phyloP scores from a whole-genome alignment of 2,797 vertebrate species.

The Scleropages formosus region DNA sequence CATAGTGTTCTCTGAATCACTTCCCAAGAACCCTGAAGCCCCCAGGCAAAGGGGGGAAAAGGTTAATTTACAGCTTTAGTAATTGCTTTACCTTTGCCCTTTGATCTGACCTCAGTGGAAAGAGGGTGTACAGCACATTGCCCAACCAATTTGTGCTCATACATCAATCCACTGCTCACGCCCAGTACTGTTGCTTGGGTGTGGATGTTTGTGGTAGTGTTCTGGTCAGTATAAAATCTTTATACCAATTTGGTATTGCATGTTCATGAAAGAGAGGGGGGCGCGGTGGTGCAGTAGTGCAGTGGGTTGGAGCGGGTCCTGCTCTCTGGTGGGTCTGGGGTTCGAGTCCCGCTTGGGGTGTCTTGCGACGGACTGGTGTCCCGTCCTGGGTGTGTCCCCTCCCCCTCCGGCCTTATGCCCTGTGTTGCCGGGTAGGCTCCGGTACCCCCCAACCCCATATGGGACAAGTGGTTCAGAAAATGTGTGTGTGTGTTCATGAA shows the following conservation, averaged over 20 bases:
- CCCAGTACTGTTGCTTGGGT: neutral
- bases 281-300: too few species aligned
- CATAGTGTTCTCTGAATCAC: neutral
- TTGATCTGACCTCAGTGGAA: neutral
- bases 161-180: neutral
- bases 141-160: neutral
- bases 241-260: neutral
- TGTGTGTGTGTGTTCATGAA: too few species aligned
- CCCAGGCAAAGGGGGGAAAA: neutral
- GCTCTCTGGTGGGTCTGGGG: too few species aligned
- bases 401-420: too few species aligned
- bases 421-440: too few species aligned
- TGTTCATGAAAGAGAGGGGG: too few species aligned
- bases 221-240: neutral
- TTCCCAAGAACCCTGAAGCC: neutral
- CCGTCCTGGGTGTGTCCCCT: too few species aligned
- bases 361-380: too few species aligned
- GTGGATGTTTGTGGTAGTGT: neutral
- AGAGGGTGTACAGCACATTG: slow-evolving; percentile 14
- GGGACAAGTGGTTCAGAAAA: too few species aligned
- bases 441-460: too few species aligned
- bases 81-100: slow-evolving; percentile 24
- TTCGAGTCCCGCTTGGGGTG: too few species aligned
- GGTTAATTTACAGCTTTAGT: slow-evolving; percentile 28
- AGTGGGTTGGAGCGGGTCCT: too few species aligned